Percentiles rank a stretch among this genome's conserved stretches.
These are phyloP conservation scores for Myiagra hebetior DNA, from an alignment of 2,113 vertebrate species.

Conservation along the genomic window DNA sequence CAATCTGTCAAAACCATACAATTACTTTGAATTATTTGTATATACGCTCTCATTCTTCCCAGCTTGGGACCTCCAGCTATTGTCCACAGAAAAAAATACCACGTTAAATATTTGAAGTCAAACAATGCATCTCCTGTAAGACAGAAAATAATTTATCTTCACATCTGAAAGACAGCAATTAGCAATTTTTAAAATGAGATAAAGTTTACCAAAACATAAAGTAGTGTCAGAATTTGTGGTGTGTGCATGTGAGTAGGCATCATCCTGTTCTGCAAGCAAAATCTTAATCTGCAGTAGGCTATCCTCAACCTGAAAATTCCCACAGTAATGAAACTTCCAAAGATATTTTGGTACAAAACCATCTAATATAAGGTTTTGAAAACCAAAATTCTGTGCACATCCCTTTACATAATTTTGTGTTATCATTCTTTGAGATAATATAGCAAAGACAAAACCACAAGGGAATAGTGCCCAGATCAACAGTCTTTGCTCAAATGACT, in stretches of 20 bases:
- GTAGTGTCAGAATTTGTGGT: neutral
- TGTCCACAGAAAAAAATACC: constrained; percentile 9
- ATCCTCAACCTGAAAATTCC: neutral
- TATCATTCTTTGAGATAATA: neutral
- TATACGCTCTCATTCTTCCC: constrained; percentile 36
- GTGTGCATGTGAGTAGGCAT: neutral
- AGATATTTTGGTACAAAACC: neutral
- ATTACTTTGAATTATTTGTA: constrained; percentile 84
- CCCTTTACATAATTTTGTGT: neutral
- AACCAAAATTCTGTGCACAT: neutral
- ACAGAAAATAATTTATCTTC: constrained; percentile 44
- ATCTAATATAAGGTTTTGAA: neutral
- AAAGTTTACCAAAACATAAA: neutral
- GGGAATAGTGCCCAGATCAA: neutral
- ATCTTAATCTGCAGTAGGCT: neutral
- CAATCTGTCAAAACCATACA: constrained; percentile 77
- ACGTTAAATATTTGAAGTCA: constrained; percentile 53
- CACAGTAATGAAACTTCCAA: neutral
- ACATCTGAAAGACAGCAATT: neutral
- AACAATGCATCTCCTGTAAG: constrained; percentile 27
- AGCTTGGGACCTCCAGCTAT: constrained; percentile 43
- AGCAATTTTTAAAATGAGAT: constrained; percentile 11
- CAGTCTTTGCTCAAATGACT: neutral
- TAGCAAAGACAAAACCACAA: neutral
- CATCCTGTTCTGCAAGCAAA: neutral